phyloP scores from a whole-genome alignment of 1,140 invertebrate genomes.

The Agrilus planipennis region DNA sequence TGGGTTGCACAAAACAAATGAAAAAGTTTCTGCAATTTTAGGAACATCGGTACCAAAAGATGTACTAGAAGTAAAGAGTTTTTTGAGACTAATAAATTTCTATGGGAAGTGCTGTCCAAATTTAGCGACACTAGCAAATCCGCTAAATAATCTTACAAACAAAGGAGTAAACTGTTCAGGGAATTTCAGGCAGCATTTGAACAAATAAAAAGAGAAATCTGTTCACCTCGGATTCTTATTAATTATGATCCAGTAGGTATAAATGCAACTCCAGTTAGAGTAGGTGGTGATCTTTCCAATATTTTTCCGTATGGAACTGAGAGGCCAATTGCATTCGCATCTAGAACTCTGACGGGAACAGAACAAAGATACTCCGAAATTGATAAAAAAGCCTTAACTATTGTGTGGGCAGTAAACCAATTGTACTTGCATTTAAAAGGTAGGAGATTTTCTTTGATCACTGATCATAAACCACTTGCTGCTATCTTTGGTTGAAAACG shows the following conservation, averaged over 20 bases:
- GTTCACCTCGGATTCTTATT: neutral
- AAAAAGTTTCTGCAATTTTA: slow-evolving; percentile 19
- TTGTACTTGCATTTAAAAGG: slow-evolving; percentile 42
- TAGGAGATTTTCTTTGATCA: slow-evolving; percentile 34
- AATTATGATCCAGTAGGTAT: slow-evolving; percentile 7
- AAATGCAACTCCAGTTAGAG: slow-evolving; percentile 4
- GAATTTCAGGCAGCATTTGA: slow-evolving; percentile 2
- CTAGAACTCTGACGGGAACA: slow-evolving; percentile 8
- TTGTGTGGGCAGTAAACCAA: slow-evolving; percentile 39
- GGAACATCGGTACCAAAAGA: slow-evolving; percentile 14
- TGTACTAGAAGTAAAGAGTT: slow-evolving; percentile 21
- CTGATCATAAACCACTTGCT: slow-evolving; percentile 39
- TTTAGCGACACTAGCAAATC: slow-evolving; percentile 9
- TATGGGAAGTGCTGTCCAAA: slow-evolving; percentile 24
- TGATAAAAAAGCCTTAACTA: slow-evolving; percentile 41
- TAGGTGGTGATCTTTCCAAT: slow-evolving; percentile 7
- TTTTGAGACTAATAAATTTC: slow-evolving; percentile 28
- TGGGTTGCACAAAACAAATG: slow-evolving; percentile 27
- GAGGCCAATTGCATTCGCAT: slow-evolving; percentile 9
- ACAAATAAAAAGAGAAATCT: slow-evolving; percentile 1
- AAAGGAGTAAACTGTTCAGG: neutral
- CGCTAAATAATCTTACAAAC: slow-evolving; percentile 3
- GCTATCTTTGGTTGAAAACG: slow-evolving; percentile 26
- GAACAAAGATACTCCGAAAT: slow-evolving; percentile 9
- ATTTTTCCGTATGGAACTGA: slow-evolving; percentile 6